Evolutionary conservation across 2,888 invertebrate genomes (phyloP), one percentile per base, ranked within the genome.

Genomic region (Eurytoma californica): DNA sequence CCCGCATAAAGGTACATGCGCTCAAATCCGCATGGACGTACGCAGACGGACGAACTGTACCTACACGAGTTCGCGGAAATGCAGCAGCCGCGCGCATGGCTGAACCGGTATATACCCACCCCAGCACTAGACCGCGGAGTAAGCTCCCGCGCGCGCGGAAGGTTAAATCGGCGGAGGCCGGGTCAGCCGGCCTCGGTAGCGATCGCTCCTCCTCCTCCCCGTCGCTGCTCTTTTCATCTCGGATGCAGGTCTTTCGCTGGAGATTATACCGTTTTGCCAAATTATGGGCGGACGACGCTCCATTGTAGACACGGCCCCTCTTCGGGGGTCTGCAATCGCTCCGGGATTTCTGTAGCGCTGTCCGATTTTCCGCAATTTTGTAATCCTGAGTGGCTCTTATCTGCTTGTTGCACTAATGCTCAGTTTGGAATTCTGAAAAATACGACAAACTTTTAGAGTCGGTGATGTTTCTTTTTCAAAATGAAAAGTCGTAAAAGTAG

Each of bases 181-280:
- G 60, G 28, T 68, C 68, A 69, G 39, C 61, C 39, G 47, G n/a
- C 53, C 60, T 16, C 16, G 3, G n/a, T 14, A n/a, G 4, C 53
- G 5, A 14, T 53, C 53, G 14, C 53, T 53, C 2, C 14, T 14
- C 14, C 49, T 53, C 14, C 20, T 20, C 4, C 3, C 3, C 18
- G 13, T 12, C 39, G 3, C 7, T 3, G 5, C 55, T 47, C 20
- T 61, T 55, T 53, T n/a, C n/a, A 28, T 20, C 30, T 18, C 4
- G 39, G 18, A 63, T 57, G 39, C 24, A 18, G 68, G 39, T 63
- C 49, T 68, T 69, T 63, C 60, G 16, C 30, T 4, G 53, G 69
- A 79, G 66, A 69, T 75, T 69, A 80, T 76, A 79, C 47, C 65
- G 78, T 82, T 80, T 79, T 83, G 80, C 82, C 80, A 72, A 82